Evolutionary conservation across 2,888 invertebrate genomes (phyloP).

Genomic region (Dysmachus trigonus): DNA sequence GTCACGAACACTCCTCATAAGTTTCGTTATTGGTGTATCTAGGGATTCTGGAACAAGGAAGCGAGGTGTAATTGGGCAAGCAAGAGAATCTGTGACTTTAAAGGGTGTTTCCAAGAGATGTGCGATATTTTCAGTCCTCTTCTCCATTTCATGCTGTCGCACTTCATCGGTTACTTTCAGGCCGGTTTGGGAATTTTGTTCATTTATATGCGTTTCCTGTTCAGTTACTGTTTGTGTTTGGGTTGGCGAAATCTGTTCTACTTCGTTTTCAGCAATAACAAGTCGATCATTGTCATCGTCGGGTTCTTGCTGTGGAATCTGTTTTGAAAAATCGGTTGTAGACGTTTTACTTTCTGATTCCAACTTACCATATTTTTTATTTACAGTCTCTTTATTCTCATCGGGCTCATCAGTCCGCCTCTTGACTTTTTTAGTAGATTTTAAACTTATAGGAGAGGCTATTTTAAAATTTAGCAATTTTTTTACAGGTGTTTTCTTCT

Average conservation of each 20-base stretch:
- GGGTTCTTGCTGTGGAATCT: not conserved
- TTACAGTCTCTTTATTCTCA: not conserved
- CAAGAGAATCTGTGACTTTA: constrained; percentile 62
- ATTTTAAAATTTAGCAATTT: constrained; percentile 8
- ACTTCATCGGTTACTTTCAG: not conserved
- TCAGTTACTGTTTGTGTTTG: not conserved
- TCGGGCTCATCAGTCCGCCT: not conserved
- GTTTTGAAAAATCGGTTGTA: not conserved
- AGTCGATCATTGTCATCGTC: not conserved
- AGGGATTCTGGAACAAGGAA: constrained; percentile 65
- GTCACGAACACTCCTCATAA: constrained; percentile 53
- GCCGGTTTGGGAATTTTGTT: no score
- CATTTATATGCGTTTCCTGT: not conserved
- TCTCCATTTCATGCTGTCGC: not conserved
- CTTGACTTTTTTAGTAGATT: not conserved
- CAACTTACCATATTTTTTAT: not conserved
- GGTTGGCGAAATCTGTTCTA: not conserved
- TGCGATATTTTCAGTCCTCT: constrained; percentile 55
- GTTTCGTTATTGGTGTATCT: constrained; percentile 53
- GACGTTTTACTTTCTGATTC: not conserved
- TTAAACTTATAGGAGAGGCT: not conserved
- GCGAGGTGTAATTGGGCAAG: constrained; percentile 68
- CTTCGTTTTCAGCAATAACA: not conserved
- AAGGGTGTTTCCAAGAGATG: constrained; percentile 69
- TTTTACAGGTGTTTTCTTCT: not conserved